These are phyloP conservation scores for Parazoanthus swiftii DNA, from an alignment of 92 coral and sea anemone species.

Conservation along the genomic window DNA sequence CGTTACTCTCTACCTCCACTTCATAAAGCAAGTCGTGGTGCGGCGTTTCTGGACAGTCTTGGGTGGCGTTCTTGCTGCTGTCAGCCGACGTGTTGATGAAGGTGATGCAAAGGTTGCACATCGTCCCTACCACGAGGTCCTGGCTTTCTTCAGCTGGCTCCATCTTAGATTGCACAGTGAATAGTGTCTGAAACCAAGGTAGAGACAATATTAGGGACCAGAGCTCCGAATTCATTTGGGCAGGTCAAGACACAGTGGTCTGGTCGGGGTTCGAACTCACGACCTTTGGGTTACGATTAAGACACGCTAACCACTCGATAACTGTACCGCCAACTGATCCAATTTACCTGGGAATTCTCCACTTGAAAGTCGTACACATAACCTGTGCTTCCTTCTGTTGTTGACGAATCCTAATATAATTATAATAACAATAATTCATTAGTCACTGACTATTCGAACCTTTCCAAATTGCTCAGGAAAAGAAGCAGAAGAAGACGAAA, in stretches of 20 bases:
- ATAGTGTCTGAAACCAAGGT: constrained; percentile 64
- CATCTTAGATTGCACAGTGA: constrained; percentile 71
- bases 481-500: neutral
- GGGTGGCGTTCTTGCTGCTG: neutral
- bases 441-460: neutral
- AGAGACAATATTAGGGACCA: neutral
- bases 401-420: constrained; percentile 17
- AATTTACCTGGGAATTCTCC: constrained; percentile 60
- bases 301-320: no score
- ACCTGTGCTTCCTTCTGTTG: constrained; percentile 34
- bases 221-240: no score
- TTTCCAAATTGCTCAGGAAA: neutral
- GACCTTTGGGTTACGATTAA: no score
- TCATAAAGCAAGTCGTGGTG: constrained; percentile 67
- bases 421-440: neutral
- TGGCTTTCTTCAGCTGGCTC: constrained; percentile 57
- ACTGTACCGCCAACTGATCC: neutral
- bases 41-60: constrained; percentile 29
- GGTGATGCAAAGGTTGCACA: constrained; percentile 68
- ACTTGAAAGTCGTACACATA: constrained; percentile 72
- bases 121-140: constrained; percentile 58
- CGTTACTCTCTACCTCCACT: constrained; percentile 75
- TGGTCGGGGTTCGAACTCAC: no score
- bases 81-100: constrained; percentile 45
- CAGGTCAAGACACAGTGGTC: neutral